Conservation (phyloP, 2,113 vertebrate species). For the Cyphomyrus discorhynchus region DNA sequence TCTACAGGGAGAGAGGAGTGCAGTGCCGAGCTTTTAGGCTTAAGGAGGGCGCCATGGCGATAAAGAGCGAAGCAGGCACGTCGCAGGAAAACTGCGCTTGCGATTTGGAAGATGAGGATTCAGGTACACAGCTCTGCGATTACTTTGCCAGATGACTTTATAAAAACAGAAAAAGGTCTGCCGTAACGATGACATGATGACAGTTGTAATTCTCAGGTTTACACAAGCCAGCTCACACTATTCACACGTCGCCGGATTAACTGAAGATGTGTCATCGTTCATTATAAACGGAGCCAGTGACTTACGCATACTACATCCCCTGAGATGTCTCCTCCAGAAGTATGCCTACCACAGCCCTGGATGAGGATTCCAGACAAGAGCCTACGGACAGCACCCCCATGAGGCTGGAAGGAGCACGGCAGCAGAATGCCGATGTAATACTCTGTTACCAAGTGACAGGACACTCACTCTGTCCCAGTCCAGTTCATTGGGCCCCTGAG, state of each 20-base stretch:
- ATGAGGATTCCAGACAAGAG: neutral
- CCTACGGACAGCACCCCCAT: neutral
- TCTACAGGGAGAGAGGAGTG: neutral
- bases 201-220: neutral
- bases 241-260: slow-evolving; percentile 7
- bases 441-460: neutral
- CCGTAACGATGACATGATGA: neutral
- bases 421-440: neutral
- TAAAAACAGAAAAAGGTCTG: neutral
- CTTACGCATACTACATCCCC: neutral
- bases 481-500: neutral
- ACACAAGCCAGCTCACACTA: neutral
- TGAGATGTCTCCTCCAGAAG: neutral
- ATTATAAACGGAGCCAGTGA: slow-evolving; percentile 8
- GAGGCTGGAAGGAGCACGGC: neutral
- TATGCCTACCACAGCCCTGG: neutral
- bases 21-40: neutral
- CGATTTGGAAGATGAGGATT: neutral
- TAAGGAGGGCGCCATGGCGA: neutral
- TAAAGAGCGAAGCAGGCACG: neutral
- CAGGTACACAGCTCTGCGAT: neutral
- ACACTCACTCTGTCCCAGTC: neutral
- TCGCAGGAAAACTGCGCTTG: neutral
- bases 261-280: slow-evolving; percentile 27
- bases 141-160: neutral